Evolutionary conservation across 2,888 invertebrate genomes (phyloP).

Genomic region (Patella depressa): DNA sequence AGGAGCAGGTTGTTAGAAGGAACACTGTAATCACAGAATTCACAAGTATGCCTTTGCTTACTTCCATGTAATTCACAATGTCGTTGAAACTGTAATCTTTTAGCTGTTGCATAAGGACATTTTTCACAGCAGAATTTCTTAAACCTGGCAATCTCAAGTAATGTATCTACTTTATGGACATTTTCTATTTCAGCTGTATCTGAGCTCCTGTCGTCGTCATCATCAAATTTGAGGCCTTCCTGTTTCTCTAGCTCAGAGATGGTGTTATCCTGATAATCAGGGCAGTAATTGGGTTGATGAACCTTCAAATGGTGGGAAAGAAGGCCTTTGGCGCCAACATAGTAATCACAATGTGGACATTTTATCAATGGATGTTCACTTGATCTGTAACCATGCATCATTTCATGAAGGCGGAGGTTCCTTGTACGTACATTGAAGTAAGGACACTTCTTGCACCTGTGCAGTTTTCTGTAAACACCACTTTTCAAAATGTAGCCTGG

Average conservation of each 20-base stretch:
- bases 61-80: slow-evolving; percentile 87
- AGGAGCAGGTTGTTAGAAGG: slow-evolving; percentile 88
- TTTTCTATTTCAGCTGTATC: slow-evolving; percentile 47
- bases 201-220: slow-evolving; percentile 39
- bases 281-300: slow-evolving; percentile 72
- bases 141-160: slow-evolving; percentile 80
- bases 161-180: slow-evolving; percentile 76
- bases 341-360: slow-evolving; percentile 86
- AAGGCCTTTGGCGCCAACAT: slow-evolving; percentile 81
- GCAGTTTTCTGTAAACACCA: slow-evolving; percentile 79
- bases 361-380: slow-evolving; percentile 71
- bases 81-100: slow-evolving; percentile 86
- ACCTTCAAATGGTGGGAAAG: slow-evolving; percentile 79
- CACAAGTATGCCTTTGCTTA: slow-evolving; percentile 85
- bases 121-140: slow-evolving; percentile 76
- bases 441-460: slow-evolving; percentile 87
- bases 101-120: slow-evolving; percentile 90
- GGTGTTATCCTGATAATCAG: slow-evolving; percentile 41
- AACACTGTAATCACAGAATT: slow-evolving; percentile 88
- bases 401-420: slow-evolving; percentile 87
- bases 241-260: slow-evolving; percentile 59
- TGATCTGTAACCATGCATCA: slow-evolving; percentile 78
- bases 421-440: slow-evolving; percentile 86
- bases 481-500: slow-evolving; percentile 61
- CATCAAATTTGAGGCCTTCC: slow-evolving; percentile 40